Evolutionary conservation across 2,797 vertebrate species (phyloP).

Genomic region (Pipistrellus kuhlii): DNA sequence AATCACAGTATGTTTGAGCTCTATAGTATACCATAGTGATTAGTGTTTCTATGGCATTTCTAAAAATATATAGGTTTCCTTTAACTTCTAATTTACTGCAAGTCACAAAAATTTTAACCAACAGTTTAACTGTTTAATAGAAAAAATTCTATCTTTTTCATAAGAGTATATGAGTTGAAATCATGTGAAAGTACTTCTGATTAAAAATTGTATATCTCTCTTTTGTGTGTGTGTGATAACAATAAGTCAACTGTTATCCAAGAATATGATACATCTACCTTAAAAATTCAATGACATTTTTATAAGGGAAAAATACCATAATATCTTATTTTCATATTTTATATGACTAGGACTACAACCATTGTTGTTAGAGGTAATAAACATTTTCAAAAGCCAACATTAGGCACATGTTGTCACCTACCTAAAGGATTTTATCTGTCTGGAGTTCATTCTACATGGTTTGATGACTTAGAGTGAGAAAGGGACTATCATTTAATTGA

Average conservation of each 20-base stretch:
- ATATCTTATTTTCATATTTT: neutral
- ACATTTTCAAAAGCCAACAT: neutral
- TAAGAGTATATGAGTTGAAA: conserved; percentile 18
- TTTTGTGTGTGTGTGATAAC: neutral
- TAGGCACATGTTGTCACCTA: neutral
- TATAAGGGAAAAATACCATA: conserved; percentile 9
- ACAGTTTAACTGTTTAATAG: neutral
- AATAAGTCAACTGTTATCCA: neutral
- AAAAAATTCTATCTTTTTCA: conserved; percentile 28
- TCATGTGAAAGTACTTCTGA: neutral
- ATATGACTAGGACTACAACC: neutral
- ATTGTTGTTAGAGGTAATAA: neutral
- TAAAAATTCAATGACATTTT: neutral
- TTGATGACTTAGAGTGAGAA: neutral
- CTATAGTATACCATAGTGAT: neutral
- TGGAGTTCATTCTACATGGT: neutral
- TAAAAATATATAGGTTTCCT: neutral
- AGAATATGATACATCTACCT: neutral
- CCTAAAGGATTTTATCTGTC: neutral
- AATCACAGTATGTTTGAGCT: neutral
- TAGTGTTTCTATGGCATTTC: conserved; percentile 29
- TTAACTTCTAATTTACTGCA: neutral
- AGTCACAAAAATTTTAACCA: conserved; percentile 48
- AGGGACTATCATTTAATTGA: neutral
- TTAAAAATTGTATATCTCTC: neutral